phyloP scores from a whole-genome alignment of 1,140 invertebrate genomes.

The Choristoneura fumiferana region DNA sequence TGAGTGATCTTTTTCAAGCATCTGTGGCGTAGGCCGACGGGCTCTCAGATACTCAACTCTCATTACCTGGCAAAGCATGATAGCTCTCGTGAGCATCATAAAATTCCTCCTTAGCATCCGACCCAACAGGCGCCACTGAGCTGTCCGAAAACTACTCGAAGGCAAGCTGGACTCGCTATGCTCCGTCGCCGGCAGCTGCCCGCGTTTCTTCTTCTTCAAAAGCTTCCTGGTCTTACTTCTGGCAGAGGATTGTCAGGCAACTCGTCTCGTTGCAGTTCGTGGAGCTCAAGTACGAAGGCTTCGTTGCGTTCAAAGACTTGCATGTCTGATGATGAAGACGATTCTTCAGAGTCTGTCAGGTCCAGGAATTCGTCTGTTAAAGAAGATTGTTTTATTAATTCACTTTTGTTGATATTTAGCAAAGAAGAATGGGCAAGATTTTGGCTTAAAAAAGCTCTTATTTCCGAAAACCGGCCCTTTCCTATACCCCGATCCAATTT shows the following conservation, averaged over 20 bases:
- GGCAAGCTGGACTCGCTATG: background rate
- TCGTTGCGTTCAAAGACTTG: conserved; percentile 30
- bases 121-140: conserved; percentile 20
- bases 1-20: too few relatives aligned
- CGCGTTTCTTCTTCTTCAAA: conserved; percentile 29
- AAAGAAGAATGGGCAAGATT: too few relatives aligned
- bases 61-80: conserved; percentile 41
- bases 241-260: conserved; percentile 23
- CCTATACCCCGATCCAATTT: too few relatives aligned
- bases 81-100: conserved; percentile 59
- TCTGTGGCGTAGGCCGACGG: too few relatives aligned
- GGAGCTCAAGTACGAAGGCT: conserved; percentile 43
- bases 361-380: conserved; percentile 27
- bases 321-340: conserved; percentile 34
- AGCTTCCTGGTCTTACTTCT: conserved; percentile 37
- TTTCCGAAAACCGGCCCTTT: too few relatives aligned
- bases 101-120: conserved; percentile 48
- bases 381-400: too few relatives aligned
- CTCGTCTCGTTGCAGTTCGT: conserved; percentile 43
- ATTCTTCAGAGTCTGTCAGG: conserved; percentile 27
- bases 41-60: too few relatives aligned
- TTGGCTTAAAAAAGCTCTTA: too few relatives aligned
- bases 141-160: conserved; percentile 35
- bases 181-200: background rate
- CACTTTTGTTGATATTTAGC: too few relatives aligned